Base-by-base conservation (phyloP, 2,797 vertebrate species). In the Sebastes steindachneri region DNA sequence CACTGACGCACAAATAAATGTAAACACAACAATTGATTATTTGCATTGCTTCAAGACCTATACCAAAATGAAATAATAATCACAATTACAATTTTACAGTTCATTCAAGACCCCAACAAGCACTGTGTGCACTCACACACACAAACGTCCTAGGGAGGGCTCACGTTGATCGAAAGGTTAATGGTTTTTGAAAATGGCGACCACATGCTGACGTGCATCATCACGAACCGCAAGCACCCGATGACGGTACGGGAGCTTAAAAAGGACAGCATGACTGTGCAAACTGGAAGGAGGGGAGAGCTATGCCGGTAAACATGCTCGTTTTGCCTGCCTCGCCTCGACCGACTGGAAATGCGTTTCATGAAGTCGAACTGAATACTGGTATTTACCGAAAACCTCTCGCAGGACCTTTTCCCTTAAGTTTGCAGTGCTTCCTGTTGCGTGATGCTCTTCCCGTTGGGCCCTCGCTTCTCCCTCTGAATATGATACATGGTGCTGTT, bases 401-500 rank as follows among this genome's bases (percentile, higher is more conserved):
- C 72, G 14, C 57, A 77, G 71, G 84, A 83, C 80, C 75, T 60
- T 82, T 84, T 90, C 86, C 86, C 86, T 79, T 9, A 77, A 90
- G 85, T 85, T 91, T 86, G 74, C 82, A 66, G 75, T 54, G 82
- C 77, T 94, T 92, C 88, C 80, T 88, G 88, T 92, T 88, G 91
- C 77, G 68, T 85, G 90, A 89, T 76, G 87, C 81, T 75, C 73
- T 73, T 62, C 84, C 81, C 25, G 14, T 67, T 45, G 74, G 73
- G 84, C 60, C 75, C 57, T 55, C 2, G 71, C 81, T 72, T 79
- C 82, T 77, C 91, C 80, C 86, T 86, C 87, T 82, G 90, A 94
- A 93, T 92, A 90, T 86, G 87, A 93, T 92, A 90, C 90, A 90
- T 58, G 73, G 77, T 59, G 86, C 88, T 81, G 83, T 86, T 90